Evolutionary conservation across 1,140 invertebrate species (phyloP), one percentile per base, ranked within the genome.

Genomic region (Drosophila willistoni): DNA sequence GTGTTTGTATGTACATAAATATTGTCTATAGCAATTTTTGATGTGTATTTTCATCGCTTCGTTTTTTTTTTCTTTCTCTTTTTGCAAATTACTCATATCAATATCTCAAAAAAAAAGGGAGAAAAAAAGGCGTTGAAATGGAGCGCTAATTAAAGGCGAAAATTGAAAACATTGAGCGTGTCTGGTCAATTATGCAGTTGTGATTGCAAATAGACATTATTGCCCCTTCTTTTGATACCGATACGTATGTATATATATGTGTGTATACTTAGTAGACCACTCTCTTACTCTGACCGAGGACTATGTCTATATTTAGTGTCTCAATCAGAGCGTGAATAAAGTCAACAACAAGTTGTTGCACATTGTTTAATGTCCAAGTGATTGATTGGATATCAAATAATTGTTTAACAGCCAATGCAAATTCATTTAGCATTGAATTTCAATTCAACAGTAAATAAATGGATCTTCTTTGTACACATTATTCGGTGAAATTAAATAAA

Each of bases 151-250:
- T 85, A 79, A 61, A 87, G 83, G 82, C 79, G 82, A 85, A 82
- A 85, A 85, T 86, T 82, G 75, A 86, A 82, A 87, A 77, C 79
- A 86, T 79, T 79, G 83, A 79, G 65, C 82, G 82, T 87, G 82
- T 47, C 75, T 67, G 79, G 68, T 64, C 83, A 86, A 86, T 86
- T 86, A 86, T 86, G 79, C 71, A 82, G 68, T 87, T 82, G 70
- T 47, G 79, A 70, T 87, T 69, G 79, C 75, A 79, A 85, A 86
- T 71, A 81, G 55, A 68, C 63, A 47, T 51, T 71, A 55, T 39
- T 63, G 14, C 33, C 41, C 19, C 7, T 71, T 39, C 39, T 57
- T 22, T 61, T 25, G 34, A 75, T 75, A 74, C 59, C 69, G 33
- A 3, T 56, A 29, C 41, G 57, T 7, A 25, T 25, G 22, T 25